A percentile compares a stretch with the other conserved stretches of the same genome.
Evolutionary conservation across 2,113 vertebrate genomes (phyloP).

Genomic region (Psilopogon haemacephalus): DNA sequence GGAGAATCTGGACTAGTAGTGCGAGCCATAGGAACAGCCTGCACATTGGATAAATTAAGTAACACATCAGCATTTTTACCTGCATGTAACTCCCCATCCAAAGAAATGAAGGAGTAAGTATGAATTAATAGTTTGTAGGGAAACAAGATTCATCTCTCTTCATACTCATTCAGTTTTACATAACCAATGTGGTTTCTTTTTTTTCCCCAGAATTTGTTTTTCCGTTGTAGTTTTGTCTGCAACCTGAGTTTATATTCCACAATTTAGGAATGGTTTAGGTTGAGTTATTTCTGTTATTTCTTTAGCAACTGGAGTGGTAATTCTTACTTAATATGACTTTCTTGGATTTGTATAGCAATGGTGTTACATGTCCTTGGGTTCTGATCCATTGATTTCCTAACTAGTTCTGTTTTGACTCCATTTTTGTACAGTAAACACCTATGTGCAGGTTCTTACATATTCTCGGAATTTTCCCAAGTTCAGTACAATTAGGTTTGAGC

Average conservation of each 20-base stretch:
- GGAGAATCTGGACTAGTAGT: slow-evolving; percentile 97
- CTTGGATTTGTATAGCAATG: not conserved
- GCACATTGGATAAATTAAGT: slow-evolving; percentile 95
- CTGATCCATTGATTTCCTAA: not conserved
- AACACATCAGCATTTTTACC: slow-evolving; percentile 81
- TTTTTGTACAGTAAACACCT: not conserved
- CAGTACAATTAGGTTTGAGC: not conserved
- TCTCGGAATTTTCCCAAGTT: not conserved
- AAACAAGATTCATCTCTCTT: slow-evolving; percentile 37
- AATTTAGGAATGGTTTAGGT: not conserved
- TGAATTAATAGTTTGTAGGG: slow-evolving; percentile 45
- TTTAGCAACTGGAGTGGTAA: not conserved
- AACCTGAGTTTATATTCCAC: not conserved
- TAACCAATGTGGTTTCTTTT: slow-evolving; percentile 22
- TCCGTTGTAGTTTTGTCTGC: slow-evolving; percentile 3
- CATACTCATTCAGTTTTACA: slow-evolving; percentile 61
- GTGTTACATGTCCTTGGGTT: not conserved
- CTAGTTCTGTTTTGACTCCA: not conserved
- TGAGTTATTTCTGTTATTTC: not conserved
- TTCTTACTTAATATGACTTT: not conserved
- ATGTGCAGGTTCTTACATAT: not conserved
- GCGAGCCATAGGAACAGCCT: slow-evolving; percentile 96
- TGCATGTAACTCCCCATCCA: slow-evolving; percentile 94
- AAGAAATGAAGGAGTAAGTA: slow-evolving; percentile 99
- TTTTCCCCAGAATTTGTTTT: slow-evolving; percentile 14